phyloP scores from a whole-genome alignment of 2,113 vertebrate species.

The Phrynocephalus versicolor region DNA sequence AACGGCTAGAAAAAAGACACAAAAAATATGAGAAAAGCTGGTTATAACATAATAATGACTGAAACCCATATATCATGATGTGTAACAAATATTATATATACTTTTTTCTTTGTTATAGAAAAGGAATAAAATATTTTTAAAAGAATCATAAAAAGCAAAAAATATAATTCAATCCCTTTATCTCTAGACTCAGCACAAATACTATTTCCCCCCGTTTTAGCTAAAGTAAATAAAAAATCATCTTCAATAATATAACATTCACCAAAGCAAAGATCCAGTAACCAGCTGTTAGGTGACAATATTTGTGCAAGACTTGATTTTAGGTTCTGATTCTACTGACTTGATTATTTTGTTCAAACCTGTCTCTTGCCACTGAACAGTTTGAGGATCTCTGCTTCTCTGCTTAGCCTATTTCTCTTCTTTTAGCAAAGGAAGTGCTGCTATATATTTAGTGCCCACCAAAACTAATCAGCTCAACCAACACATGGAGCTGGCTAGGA shows the following conservation, averaged over 20 bases:
- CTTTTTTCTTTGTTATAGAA: too few species aligned
- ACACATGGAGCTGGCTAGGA: constrained; percentile 28
- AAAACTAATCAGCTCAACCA: constrained; percentile 47
- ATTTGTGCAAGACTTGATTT: constrained; percentile 50
- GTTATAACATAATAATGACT: too few species aligned
- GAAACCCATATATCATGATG: too few species aligned
- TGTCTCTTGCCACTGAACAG: constrained; percentile 20
- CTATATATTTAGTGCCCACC: constrained; percentile 24
- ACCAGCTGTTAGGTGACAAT: constrained; percentile 58
- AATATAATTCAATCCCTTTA: constrained; percentile 56
- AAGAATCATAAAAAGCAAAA: constrained; percentile 48
- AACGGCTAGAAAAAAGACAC: too few species aligned
- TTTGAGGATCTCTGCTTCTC: not conserved
- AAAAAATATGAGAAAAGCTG: too few species aligned
- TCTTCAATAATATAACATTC: constrained; percentile 54
- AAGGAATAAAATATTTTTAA: too few species aligned
- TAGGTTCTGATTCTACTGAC: constrained; percentile 42
- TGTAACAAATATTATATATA: too few species aligned
- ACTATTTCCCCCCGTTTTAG: constrained; percentile 36
- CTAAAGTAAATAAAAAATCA: constrained; percentile 66
- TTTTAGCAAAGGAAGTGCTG: constrained; percentile 23
- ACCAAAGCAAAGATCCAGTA: constrained; percentile 50
- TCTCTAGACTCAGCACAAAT: constrained; percentile 40
- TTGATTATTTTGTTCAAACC: constrained; percentile 18
- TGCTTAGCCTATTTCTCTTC: not conserved